Evolutionary conservation across 2,797 vertebrate genomes (phyloP).

Genomic region (Alouatta caraya): DNA sequence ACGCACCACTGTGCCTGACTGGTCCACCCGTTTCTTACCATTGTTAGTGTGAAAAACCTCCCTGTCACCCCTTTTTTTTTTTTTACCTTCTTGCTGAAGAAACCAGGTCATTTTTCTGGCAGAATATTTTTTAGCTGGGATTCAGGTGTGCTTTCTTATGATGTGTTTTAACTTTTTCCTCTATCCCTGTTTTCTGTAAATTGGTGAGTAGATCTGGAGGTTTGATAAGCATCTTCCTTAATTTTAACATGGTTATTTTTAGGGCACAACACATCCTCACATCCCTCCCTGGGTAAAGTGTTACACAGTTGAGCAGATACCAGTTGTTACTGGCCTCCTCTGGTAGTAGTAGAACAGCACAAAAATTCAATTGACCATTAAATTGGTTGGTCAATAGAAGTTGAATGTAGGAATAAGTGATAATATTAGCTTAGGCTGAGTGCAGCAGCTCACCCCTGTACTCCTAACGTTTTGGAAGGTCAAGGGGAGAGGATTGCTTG

Average conservation of each 20-base stretch:
- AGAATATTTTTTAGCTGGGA: neutral
- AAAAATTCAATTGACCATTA: neutral
- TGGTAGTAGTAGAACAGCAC: neutral
- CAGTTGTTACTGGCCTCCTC: neutral
- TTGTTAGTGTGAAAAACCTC: neutral
- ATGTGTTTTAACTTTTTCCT: neutral
- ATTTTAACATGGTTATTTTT: neutral
- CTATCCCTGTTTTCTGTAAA: neutral
- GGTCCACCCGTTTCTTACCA: neutral
- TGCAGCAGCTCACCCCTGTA: neutral
- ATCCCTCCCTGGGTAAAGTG: neutral
- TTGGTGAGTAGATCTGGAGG: neutral
- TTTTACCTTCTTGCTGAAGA: neutral
- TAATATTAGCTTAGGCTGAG: neutral
- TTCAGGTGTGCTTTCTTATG: neutral
- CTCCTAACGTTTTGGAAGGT: neutral
- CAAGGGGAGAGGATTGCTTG: neutral
- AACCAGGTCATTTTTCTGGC: neutral
- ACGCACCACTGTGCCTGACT: neutral
- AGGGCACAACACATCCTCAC: neutral
- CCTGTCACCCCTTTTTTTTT: neutral
- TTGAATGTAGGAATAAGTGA: neutral
- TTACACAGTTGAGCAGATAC: neutral
- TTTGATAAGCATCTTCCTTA: neutral
- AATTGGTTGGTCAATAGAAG: neutral